Conservation (phyloP, 92 coral and sea anemone genomes). For the Pocillopora meandrina region DNA sequence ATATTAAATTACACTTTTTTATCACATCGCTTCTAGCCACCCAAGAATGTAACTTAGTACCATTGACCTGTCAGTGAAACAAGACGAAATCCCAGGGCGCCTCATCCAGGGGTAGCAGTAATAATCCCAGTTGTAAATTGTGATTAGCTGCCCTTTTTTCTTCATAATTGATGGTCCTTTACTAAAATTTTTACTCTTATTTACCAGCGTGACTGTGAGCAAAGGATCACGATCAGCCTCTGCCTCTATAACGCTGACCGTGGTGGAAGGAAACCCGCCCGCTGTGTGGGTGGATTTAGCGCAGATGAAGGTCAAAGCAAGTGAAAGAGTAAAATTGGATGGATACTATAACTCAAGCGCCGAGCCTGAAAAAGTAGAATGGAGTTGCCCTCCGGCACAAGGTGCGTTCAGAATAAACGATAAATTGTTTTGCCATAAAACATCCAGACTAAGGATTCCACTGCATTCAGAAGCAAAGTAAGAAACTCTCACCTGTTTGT, state of each 20-base stretch:
- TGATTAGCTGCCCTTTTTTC: too few relatives aligned
- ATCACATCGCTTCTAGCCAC: too few relatives aligned
- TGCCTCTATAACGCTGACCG: slow-evolving; percentile 32
- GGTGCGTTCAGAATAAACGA: slow-evolving; percentile 10
- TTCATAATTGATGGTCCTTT: neutral
- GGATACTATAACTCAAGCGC: slow-evolving; percentile 24
- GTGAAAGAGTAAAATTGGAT: slow-evolving; percentile 21
- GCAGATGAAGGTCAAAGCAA: slow-evolving; percentile 13
- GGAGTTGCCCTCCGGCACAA: slow-evolving; percentile 25
- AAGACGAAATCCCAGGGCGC: too few relatives aligned
- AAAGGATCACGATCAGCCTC: slow-evolving; percentile 51
- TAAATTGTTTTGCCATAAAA: too few relatives aligned
- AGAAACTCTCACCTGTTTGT: neutral
- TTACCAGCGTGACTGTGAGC: slow-evolving; percentile 27
- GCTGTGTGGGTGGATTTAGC: slow-evolving; percentile 28
- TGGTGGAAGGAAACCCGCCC: slow-evolving; percentile 61
- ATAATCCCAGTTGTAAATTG: too few relatives aligned
- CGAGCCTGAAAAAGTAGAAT: slow-evolving; percentile 38
- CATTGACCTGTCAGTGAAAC: too few relatives aligned
- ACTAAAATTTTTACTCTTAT: neutral
- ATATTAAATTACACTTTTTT: too few relatives aligned
- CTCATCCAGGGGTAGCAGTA: too few relatives aligned
- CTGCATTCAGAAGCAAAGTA: neutral
- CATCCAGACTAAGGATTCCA: neutral
- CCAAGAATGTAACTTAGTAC: too few relatives aligned